phyloP scores from a whole-genome alignment of 2,113 vertebrate species.

The Phrynosoma blainvillii region DNA sequence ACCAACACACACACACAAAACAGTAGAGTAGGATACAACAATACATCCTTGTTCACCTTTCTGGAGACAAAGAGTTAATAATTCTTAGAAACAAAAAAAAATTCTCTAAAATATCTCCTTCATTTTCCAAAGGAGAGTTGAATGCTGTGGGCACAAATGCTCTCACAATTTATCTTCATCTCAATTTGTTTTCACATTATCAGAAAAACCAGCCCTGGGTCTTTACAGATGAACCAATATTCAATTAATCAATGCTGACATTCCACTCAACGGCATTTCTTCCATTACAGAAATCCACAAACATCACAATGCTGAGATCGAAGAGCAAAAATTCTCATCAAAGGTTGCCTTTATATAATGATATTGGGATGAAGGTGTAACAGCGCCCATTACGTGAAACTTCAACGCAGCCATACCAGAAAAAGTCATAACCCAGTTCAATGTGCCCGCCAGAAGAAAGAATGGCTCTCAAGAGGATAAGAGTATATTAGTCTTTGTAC shows the following conservation, averaged over 20 bases:
- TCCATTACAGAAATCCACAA: constrained; percentile 12
- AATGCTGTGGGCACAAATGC: neutral
- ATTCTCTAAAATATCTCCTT: neutral
- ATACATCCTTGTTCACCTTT: neutral
- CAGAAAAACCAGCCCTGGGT: neutral
- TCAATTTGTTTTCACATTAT: constrained; percentile 1
- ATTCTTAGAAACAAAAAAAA: neutral
- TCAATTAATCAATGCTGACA: constrained; percentile 43
- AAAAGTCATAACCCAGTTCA: constrained; percentile 59
- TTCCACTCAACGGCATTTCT: constrained; percentile 55
- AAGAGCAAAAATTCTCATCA: constrained; percentile 59
- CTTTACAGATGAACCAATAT: constrained; percentile 3
- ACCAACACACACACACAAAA: no score
- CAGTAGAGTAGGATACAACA: no score
- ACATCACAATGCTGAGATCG: constrained; percentile 48
- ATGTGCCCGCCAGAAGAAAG: constrained; percentile 68
- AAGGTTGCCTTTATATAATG: constrained; percentile 65
- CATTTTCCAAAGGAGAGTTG: neutral
- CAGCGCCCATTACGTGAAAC: constrained; percentile 56
- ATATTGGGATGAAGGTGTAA: constrained; percentile 63
- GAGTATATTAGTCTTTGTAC: constrained; percentile 72
- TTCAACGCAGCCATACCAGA: constrained; percentile 55
- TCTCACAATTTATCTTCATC: constrained; percentile 6
- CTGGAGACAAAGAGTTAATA: neutral
- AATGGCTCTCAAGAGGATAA: constrained; percentile 62